Conservation (phyloP, 30 jellyfish, hydroid and myxozoan species). For the Sanderia malayensis region DNA sequence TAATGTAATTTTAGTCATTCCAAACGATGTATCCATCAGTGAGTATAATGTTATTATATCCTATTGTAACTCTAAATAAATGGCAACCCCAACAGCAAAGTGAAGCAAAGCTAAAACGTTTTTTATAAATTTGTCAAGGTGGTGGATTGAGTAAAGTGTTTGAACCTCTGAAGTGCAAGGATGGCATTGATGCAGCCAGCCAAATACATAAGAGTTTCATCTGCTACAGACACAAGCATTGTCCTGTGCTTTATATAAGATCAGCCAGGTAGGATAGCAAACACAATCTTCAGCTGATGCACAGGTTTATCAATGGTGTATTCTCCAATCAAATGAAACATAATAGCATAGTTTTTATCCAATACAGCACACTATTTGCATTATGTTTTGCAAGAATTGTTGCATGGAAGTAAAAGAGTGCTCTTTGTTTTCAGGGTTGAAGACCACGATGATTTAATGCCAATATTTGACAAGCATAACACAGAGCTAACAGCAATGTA, state of each 20-base stretch:
- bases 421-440: too few relatives aligned
- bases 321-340: too few relatives aligned
- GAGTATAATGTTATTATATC: background rate
- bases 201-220: constrained; percentile 23
- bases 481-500: constrained; percentile 71
- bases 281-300: too few relatives aligned
- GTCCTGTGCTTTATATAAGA: constrained; percentile 87
- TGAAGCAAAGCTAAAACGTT: constrained; percentile 1
- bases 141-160: constrained; percentile 23
- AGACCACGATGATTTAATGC: constrained; percentile 97
- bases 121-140: constrained; percentile 40
- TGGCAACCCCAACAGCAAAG: background rate
- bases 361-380: too few relatives aligned
- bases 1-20: constrained; percentile 58
- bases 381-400: background rate
- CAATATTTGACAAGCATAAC: constrained; percentile 75
- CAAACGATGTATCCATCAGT: constrained; percentile 16
- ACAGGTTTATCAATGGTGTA: too few relatives aligned
- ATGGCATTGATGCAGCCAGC: constrained; percentile 24
- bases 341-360: too few relatives aligned
- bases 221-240: constrained; percentile 75
- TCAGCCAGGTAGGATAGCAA: constrained; percentile 69
- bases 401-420: background rate
- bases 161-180: constrained; percentile 40
- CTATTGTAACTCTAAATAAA: background rate